Evolutionary conservation across 2,797 vertebrate species (phyloP), one percentile per base, ranked within the genome.

Genomic region (Chiropotes sagulatus): DNA sequence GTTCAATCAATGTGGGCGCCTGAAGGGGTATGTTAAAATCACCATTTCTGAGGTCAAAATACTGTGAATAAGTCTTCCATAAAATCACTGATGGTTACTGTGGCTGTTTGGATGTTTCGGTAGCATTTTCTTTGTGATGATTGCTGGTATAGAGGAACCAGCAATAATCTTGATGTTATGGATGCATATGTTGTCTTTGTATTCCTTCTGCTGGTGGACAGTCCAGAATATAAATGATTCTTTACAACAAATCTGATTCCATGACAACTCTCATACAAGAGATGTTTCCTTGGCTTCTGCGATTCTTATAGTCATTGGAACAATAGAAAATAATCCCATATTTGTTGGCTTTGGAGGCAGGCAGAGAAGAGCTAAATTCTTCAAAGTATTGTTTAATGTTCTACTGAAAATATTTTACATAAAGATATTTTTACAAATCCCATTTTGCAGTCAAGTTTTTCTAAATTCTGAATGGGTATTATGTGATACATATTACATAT

Each of bases 391-490:
- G 24, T 94, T 81, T 84, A 96, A 80, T 89, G 79, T 97, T 57
- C 46, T 50, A 78, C 54, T 90, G 81, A 97, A 84, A 96, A 72
- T 97, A 54, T 95, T 95, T 93, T 78, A 7, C 41, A 87, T 84
- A 83, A 83, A 78, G 46, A 93, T 86, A 96, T 88, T 61, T 54
- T 94, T 86, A 87, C 1, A 94, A 82, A 94, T 88, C 30, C 12
- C 44, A 92, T 75, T 97, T 87, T 92, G 41, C 0, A 26, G 64
- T 83, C 50, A 88, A 30, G 46, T 61, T 85, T 89, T 76, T 72
- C n/a, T 94, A 58, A 88, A 54, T 72, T 79, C 75, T 64, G 26
- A 67, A 17, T 73, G 3, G 2, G 7, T 94, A 41, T 78, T 90
- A 81, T 88, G 54, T 84, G 41, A 80, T 91, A 57, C 30, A 44